A percentile compares a stretch with the other conserved stretches of the same genome.
Conservation (phyloP, 2,113 vertebrate species). For the Sinosuthora webbiana region DNA sequence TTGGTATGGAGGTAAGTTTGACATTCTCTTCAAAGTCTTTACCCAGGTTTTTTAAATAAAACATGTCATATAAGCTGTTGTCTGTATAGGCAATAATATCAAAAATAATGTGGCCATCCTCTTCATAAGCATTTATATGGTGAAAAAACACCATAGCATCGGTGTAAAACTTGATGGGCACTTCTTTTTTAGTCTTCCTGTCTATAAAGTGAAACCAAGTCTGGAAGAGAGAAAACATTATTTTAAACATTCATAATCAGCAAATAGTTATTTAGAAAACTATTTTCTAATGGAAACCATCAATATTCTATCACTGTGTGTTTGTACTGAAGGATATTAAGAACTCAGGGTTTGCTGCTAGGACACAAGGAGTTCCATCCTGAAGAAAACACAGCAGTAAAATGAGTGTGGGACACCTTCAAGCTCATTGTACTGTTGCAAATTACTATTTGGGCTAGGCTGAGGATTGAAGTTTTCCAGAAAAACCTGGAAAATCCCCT, state of each 20-base stretch:
- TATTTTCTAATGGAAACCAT: not conserved
- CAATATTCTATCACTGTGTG: not conserved
- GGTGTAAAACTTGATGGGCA: conserved; percentile 78
- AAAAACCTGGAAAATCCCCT: not conserved
- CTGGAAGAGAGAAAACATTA: conserved; percentile 64
- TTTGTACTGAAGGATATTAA: not conserved
- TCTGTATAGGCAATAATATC: conserved; percentile 86
- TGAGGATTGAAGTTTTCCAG: not conserved
- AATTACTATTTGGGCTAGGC: not conserved
- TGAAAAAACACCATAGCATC: conserved; percentile 86
- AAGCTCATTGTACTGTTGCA: not conserved
- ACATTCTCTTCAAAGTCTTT: conserved; percentile 24
- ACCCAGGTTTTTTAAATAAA: conserved; percentile 84
- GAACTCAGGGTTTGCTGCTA: not conserved
- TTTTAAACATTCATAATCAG: not conserved
- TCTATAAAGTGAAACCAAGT: conserved; percentile 91
- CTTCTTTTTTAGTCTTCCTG: conserved; percentile 80
- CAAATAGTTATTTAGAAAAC: not conserved
- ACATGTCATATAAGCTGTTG: conserved; percentile 86
- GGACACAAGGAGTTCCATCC: not conserved
- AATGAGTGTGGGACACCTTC: not conserved
- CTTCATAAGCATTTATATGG: conserved; percentile 91
- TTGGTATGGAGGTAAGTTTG: conserved; percentile 63
- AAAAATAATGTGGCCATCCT: conserved; percentile 83
- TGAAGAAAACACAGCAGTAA: not conserved